Base-by-base conservation (phyloP, 1,140 invertebrate species). In the Metopolophium dirhodum region DNA sequence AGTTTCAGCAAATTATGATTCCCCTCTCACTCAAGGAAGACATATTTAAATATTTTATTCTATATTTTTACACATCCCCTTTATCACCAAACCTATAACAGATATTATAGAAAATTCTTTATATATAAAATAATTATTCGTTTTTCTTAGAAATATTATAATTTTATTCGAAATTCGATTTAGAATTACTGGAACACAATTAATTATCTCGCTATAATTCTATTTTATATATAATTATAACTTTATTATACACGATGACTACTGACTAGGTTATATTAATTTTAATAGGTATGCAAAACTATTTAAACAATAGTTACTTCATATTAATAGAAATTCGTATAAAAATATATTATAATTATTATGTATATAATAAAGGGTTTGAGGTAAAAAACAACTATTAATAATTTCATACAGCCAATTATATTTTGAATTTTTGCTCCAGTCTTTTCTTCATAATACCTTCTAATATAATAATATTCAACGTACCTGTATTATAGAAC, bases 341-440 rank as follows among this genome's bases (percentile, higher is more conserved):
- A 68, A 14, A 68, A 68, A 30, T 68, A 30, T 30, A 68, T 30
- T 68, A 2, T n/a, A 30, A 14, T 37, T 37, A 37, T 37, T 9
- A 68, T 68, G 30, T n/a, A 68, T 61, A 61, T 37, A 8, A 1
- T n/a, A 77, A n/a, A 22, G 0, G 22, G n/a, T 68, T 68, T 68
- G 14, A 14, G 61, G 30, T 68, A 18, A n/a, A 61, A 30, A 35
- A 77, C 61, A 77, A 77, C n/a, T 18, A 68, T 6, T 77, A 77
- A 77, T 77, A 77, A 77, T 77, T 77, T n/a, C n/a, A 77, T n/a
- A n/a, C n/a, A 77, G n/a, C 61, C 61, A 77, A 77, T 35, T 77
- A 77, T 6, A n/a, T 77, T 35, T 77, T 77, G n/a, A 4, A 77
- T n/a, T 77, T 77, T n/a, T 77, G 61, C 61, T 77, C n/a, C 4